Evolutionary conservation across 2,113 vertebrate genomes (phyloP).

Genomic region (Mobula birostris): DNA sequence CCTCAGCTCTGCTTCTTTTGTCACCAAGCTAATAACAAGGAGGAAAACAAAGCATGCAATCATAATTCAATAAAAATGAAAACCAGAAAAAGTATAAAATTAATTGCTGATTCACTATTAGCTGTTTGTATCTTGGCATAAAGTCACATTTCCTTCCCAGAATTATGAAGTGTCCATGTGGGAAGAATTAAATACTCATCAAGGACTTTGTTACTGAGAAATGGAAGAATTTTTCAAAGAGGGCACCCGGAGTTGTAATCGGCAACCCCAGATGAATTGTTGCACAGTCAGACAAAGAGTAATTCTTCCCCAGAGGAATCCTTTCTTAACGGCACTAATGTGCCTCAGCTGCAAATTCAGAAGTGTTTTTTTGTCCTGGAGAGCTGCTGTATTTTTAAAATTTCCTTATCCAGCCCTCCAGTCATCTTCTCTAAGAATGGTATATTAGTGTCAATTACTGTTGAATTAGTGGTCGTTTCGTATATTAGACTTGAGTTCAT

Average conservation of each 20-base stretch:
- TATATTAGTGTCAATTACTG: slow-evolving; percentile 10
- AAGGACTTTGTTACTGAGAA: background rate
- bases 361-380: background rate
- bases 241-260: background rate
- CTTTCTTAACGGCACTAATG: background rate
- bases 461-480: background rate
- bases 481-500: background rate
- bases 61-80: background rate
- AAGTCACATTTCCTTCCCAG: background rate
- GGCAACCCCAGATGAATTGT: background rate
- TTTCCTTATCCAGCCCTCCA: background rate
- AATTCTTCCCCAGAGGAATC: background rate
- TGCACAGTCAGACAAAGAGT: background rate
- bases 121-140: background rate
- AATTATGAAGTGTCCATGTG: background rate
- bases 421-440: background rate
- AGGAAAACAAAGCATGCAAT: background rate
- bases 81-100: background rate
- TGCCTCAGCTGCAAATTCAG: slow-evolving; percentile 4
- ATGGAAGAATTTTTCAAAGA: background rate
- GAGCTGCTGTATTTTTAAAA: background rate
- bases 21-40: background rate
- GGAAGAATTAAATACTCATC: background rate
- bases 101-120: background rate
- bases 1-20: too few relatives aligned